Conservation (phyloP, 2,113 vertebrate genomes). For the Datnioides undecimradiatus region DNA sequence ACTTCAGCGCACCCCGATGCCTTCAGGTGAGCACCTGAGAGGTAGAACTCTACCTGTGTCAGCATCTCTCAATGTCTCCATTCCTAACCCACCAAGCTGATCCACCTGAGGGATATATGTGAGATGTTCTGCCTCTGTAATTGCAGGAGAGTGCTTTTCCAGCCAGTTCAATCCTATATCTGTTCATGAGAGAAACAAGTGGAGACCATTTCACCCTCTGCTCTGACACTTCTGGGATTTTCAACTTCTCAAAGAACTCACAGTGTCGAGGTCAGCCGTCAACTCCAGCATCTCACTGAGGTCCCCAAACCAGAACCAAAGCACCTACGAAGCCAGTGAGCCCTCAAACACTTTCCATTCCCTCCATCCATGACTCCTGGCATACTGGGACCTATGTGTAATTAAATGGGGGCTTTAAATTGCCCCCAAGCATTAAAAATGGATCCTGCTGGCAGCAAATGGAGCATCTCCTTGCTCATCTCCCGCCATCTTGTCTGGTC, state of each 20-base stretch:
- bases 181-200: constrained; percentile 26
- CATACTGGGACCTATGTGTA: constrained; percentile 62
- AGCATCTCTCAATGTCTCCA: constrained; percentile 11
- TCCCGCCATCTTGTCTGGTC: constrained; percentile 60
- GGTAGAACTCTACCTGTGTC: not conserved
- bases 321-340: constrained; percentile 1
- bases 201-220: constrained; percentile 34
- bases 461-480: constrained; percentile 65
- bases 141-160: constrained; percentile 52
- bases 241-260: constrained; percentile 29
- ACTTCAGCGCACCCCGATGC: not conserved
- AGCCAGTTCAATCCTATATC: constrained; percentile 22
- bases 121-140: constrained; percentile 29
- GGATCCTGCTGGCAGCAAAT: constrained; percentile 71
- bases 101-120: not conserved
- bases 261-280: constrained; percentile 50
- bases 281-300: constrained; percentile 49
- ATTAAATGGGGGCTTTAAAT: constrained; percentile 71
- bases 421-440: constrained; percentile 76
- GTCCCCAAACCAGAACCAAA: constrained; percentile 9
- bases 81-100: not conserved
- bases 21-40: not conserved
- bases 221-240: constrained; percentile 38
- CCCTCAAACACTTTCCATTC: constrained; percentile 10
- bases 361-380: constrained; percentile 42